phyloP scores from a whole-genome alignment of 2,888 invertebrate genomes.

The Apamea crenata region DNA sequence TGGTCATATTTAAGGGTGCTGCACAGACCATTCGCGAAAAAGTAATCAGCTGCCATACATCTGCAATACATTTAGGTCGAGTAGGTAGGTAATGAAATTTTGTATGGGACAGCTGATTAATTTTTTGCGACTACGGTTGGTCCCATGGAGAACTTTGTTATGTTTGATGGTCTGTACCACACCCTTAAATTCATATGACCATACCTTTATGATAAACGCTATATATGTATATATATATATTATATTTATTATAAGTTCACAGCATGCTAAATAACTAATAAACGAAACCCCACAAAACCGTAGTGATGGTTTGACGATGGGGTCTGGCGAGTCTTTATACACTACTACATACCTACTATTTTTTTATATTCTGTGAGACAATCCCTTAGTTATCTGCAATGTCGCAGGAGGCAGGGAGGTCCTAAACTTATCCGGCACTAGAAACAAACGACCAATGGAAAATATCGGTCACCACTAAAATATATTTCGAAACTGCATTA shows the following conservation, averaged over 20 bases:
- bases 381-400: too few species aligned
- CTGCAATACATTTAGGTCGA: background rate
- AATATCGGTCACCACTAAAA: background rate
- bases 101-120: background rate
- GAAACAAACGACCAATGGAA: background rate
- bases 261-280: too few species aligned
- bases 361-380: background rate
- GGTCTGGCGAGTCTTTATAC: too few species aligned
- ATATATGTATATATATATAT: too few species aligned
- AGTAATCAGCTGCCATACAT: background rate
- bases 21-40: background rate
- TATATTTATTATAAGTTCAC: too few species aligned
- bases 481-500: constrained; percentile 7
- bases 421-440: background rate
- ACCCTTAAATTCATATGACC: background rate
- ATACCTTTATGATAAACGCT: background rate
- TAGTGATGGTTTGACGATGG: too few species aligned
- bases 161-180: background rate
- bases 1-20: background rate
- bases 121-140: background rate
- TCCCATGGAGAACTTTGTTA: too few species aligned
- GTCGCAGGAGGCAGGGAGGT: background rate
- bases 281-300: too few species aligned
- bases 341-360: too few species aligned
- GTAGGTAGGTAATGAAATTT: background rate